phyloP scores from a whole-genome alignment of 1,140 invertebrate genomes.

The Drosophila nebulosa region DNA sequence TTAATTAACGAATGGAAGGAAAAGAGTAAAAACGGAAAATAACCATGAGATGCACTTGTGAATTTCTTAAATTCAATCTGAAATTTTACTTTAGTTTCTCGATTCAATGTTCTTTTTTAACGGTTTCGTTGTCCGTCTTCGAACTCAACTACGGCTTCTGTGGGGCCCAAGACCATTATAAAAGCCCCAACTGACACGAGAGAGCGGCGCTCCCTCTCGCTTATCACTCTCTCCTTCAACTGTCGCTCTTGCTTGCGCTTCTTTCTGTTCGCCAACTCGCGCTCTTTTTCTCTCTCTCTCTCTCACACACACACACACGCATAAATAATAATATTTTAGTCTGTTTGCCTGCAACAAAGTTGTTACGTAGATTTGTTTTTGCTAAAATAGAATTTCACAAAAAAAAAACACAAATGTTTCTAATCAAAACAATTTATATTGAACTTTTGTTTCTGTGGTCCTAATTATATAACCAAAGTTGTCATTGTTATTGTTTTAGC shows the following conservation, averaged over 20 bases:
- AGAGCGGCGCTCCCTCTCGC: conserved; percentile 23
- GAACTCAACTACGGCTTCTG: conserved; percentile 74
- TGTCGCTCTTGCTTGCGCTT: conserved; percentile 1
- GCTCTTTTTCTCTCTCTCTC: conserved; percentile 23
- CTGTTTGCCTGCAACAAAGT: conserved; percentile 24
- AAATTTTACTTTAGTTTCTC: conserved; percentile 34
- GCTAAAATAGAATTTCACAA: conserved; percentile 45
- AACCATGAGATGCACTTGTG: conserved; percentile 52
- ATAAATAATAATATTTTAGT: conserved; percentile 4
- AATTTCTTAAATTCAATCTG: conserved; percentile 72
- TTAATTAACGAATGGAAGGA: conserved; percentile 27
- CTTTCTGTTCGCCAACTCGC: background rate
- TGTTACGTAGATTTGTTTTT: conserved; percentile 76
- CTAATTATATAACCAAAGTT: conserved; percentile 43
- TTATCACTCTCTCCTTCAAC: conserved; percentile 48
- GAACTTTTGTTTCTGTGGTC: conserved; percentile 14
- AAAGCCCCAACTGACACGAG: conserved; percentile 32
- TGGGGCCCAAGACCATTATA: conserved; percentile 35
- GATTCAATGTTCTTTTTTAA: conserved; percentile 34
- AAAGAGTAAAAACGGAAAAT: background rate
- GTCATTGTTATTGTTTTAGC: conserved; percentile 9
- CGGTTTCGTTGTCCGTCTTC: conserved; percentile 56
- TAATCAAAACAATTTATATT: conserved; percentile 28
- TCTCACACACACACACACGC: conserved; percentile 23
- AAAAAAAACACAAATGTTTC: too few species aligned